Percentiles rank a stretch among this genome's conserved stretches.
Conservation (phyloP, 1,140 invertebrate species). For the Teleogryllus occipitalis region DNA sequence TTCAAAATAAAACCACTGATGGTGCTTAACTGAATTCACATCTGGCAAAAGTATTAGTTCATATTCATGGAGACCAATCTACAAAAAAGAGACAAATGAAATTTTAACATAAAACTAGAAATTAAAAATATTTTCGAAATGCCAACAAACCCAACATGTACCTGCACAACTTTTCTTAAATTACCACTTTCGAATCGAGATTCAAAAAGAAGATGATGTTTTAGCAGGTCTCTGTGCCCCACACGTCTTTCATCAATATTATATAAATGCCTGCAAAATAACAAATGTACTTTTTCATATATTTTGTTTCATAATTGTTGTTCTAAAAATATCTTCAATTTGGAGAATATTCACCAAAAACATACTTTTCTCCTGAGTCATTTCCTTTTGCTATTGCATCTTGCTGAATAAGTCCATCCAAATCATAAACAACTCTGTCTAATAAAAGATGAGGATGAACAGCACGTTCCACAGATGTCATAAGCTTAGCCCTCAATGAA, state of each 20-base stretch:
- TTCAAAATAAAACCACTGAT: conserved; percentile 93
- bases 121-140: neutral
- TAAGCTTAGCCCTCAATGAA: conserved; percentile 41
- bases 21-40: conserved; percentile 68
- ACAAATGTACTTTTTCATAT: too few relatives aligned
- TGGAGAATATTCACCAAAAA: neutral
- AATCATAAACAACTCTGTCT: conserved; percentile 62
- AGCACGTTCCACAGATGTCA: conserved; percentile 51
- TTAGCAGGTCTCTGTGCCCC: conserved; percentile 39
- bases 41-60: conserved; percentile 81
- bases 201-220: conserved; percentile 63
- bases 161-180: conserved; percentile 77
- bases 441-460: conserved; percentile 46
- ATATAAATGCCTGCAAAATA: conserved; percentile 30
- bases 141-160: conserved; percentile 32
- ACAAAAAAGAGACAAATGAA: conserved; percentile 25
- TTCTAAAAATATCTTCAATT: neutral
- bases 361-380: neutral
- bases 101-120: too few relatives aligned
- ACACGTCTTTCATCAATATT: conserved; percentile 56
- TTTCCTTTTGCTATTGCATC: neutral
- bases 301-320: too few relatives aligned
- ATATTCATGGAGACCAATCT: conserved; percentile 69
- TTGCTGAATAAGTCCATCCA: conserved; percentile 45
- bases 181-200: conserved; percentile 88